A percentile compares a stretch with the other conserved stretches of the same genome.
phyloP scores from a whole-genome alignment of 2,888 invertebrate genomes.

The Eupithecia dodoneata region DNA sequence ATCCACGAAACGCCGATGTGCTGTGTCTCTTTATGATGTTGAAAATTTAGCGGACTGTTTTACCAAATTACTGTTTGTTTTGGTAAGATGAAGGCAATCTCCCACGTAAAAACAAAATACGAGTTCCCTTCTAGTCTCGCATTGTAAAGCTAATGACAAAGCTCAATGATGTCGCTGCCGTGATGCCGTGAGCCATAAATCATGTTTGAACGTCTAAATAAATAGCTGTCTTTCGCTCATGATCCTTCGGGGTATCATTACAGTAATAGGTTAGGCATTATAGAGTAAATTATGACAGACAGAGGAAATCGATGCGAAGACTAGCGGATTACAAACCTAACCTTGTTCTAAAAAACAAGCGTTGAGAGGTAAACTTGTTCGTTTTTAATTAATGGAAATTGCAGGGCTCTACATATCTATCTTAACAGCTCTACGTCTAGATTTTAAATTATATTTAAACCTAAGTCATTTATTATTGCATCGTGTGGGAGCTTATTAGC shows the following conservation, averaged over 20 bases:
- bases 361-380: slow-evolving; percentile 34
- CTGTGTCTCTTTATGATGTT: background rate
- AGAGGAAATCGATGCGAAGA: slow-evolving; percentile 47
- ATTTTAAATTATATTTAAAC: background rate
- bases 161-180: slow-evolving; percentile 39
- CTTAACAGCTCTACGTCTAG: slow-evolving; percentile 4
- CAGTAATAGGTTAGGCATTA: slow-evolving; percentile 51
- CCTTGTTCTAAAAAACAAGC: slow-evolving; percentile 33
- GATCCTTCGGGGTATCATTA: slow-evolving; percentile 52
- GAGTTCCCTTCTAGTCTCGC: slow-evolving; percentile 27
- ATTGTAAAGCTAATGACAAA: slow-evolving; percentile 43
- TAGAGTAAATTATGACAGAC: slow-evolving; percentile 53
- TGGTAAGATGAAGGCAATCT: background rate
- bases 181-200: slow-evolving; percentile 46
- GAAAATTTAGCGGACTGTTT: background rate
- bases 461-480: background rate
- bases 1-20: background rate
- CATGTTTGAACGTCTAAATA: slow-evolving; percentile 48
- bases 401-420: slow-evolving; percentile 12
- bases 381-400: slow-evolving; percentile 39
- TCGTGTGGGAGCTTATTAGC: slow-evolving; percentile 25
- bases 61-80: background rate
- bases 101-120: slow-evolving; percentile 39
- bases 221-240: slow-evolving; percentile 44
- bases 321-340: slow-evolving; percentile 30